Base-by-base conservation (phyloP, 2,888 invertebrate species). In the Andrena bucephala region DNA sequence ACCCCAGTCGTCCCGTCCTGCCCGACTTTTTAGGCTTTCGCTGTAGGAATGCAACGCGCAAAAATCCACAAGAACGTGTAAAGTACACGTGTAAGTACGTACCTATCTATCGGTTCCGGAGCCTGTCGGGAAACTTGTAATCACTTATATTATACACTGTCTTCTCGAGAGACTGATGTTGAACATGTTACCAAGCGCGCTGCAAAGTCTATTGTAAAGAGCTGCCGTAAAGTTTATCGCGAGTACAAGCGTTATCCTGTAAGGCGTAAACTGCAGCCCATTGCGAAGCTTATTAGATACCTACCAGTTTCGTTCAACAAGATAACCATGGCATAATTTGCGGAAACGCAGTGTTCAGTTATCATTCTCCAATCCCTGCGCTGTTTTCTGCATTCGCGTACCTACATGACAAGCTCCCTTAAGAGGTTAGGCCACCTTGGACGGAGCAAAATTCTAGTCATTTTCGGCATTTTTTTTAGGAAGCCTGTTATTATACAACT, bases 91-190 rank as follows among this genome's bases (percentile, higher is more conserved):
- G 33, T 33, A 33, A 0, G 33, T 33, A 33, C 27, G 52, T n/a
- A 63, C 36, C 1, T 52, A 8, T 54, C n/a, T 63, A 72, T 63
- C 50, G n/a, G 16, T 7, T 13, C 42, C 10, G 20, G 13, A 36
- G 16, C 63, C 42, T 54, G n/a, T 13, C 57, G n/a, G 27, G 42
- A 36, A 77, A 77, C 33, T 59, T 71, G 71, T 77, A 48, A 57
- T 27, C n/a, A 0, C 20, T 24, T 65, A 65, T 65, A 48, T 70
- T 71, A 71, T 48, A 27, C 27, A 27, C 50, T 13, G 62, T 36
- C 52, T 63, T 54, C 63, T 63, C 27, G 20, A 52, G 36, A 54
- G 42, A 50, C 29, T 27, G n/a, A 7, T 24, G 62, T 42, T 42
- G 54, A 70, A 54, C 63, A 31, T 16, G 63, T 76, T 54, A 65